A percentile compares a stretch with the other conserved stretches of the same genome.
Evolutionary conservation across 2,888 invertebrate species (phyloP).

Genomic region (Rhodophaea formosa): DNA sequence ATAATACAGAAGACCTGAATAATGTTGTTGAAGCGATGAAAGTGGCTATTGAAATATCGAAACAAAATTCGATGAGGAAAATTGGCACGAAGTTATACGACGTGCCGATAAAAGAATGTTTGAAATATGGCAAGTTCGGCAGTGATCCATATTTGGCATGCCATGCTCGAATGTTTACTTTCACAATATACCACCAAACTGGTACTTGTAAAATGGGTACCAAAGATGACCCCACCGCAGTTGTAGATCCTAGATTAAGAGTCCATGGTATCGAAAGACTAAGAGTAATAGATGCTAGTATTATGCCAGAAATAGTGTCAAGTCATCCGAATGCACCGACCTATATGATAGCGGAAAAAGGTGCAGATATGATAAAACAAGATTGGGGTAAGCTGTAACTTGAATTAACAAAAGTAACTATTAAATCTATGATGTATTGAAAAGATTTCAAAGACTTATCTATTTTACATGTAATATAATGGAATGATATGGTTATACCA

Average conservation of each 20-base stretch:
- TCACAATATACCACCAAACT: slow-evolving; percentile 86
- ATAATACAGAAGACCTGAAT: slow-evolving; percentile 81
- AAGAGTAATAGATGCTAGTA: slow-evolving; percentile 88
- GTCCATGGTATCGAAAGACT: slow-evolving; percentile 85
- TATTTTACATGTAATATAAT: no score
- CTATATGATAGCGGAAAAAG: slow-evolving; percentile 92
- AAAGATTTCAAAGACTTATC: no score
- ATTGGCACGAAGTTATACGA: slow-evolving; percentile 82
- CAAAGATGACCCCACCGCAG: slow-evolving; percentile 77
- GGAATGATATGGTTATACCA: no score
- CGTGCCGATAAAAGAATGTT: slow-evolving; percentile 82
- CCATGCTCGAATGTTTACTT: slow-evolving; percentile 83
- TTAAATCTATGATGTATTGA: slow-evolving; percentile 41
- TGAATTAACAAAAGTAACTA: slow-evolving; percentile 22
- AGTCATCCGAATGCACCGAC: slow-evolving; percentile 89
- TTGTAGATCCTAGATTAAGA: slow-evolving; percentile 83
- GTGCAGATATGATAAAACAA: slow-evolving; percentile 85
- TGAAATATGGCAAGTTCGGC: slow-evolving; percentile 75
- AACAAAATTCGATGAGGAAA: slow-evolving; percentile 80
- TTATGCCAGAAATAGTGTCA: slow-evolving; percentile 89
- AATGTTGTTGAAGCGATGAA: slow-evolving; percentile 84
- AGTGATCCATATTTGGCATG: slow-evolving; percentile 87
- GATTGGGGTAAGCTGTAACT: slow-evolving; percentile 70
- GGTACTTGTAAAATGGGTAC: slow-evolving; percentile 86
- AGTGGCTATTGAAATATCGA: slow-evolving; percentile 78